phyloP scores from a whole-genome alignment of 2,888 invertebrate genomes.

The Iselma pallidipennis region DNA sequence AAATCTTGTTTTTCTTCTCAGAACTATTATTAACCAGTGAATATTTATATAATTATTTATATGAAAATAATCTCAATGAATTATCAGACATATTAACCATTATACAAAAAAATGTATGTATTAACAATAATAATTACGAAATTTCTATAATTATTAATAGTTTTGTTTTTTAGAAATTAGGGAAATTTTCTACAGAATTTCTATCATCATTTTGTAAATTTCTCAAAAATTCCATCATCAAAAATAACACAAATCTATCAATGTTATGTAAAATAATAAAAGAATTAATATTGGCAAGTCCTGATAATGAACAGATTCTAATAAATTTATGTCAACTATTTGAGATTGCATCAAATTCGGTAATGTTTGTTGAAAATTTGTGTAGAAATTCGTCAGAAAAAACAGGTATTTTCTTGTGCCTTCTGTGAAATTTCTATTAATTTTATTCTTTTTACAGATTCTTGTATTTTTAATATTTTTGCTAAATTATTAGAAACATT shows the following conservation, averaged over 20 bases:
- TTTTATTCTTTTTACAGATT: not conserved
- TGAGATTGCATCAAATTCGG: not conserved
- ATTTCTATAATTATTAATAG: not conserved
- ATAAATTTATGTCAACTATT: not conserved
- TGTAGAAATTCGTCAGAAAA: not conserved
- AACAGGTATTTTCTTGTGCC: not conserved
- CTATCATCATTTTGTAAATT: not conserved
- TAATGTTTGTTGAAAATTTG: not conserved
- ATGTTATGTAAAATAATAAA: not conserved
- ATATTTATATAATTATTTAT: slow-evolving; percentile 32
- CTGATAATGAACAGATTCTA: not conserved
- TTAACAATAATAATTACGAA: not conserved
- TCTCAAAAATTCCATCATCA: not conserved
- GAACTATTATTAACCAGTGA: slow-evolving; percentile 36
- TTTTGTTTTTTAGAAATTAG: not conserved
- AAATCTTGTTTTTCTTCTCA: slow-evolving; percentile 39
- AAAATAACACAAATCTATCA: not conserved
- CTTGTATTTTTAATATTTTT: not conserved
- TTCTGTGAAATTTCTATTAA: not conserved
- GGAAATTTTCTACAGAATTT: not conserved
- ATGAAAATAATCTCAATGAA: not conserved
- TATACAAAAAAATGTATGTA: not conserved
- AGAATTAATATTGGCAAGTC: not conserved
- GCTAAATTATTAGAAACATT: not conserved
- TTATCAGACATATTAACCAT: not conserved